These are phyloP conservation scores for Trogon melanurus DNA, from an alignment of 2,113 vertebrate genomes.

Conservation along the genomic window DNA sequence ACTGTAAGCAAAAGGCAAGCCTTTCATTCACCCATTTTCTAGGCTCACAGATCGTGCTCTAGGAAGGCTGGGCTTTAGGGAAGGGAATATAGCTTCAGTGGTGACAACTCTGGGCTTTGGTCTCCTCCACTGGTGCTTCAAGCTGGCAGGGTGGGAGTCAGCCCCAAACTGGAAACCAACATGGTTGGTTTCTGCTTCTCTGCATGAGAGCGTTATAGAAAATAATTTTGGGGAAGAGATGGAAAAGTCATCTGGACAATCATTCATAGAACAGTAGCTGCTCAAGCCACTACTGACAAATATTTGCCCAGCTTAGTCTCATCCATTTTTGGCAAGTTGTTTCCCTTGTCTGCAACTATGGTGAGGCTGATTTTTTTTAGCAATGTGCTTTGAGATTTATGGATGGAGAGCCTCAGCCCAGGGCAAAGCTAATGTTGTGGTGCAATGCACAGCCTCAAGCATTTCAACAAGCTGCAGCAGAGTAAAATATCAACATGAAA, in stretches of 20 bases:
- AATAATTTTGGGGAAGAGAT: neutral
- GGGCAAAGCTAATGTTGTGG: neutral
- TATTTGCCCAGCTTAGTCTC: neutral
- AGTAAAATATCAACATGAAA: neutral
- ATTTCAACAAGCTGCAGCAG: neutral
- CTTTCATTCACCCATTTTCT: neutral
- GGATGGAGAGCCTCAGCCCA: neutral
- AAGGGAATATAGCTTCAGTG: neutral
- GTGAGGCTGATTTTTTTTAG: neutral
- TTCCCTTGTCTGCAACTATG: neutral
- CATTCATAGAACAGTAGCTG: neutral
- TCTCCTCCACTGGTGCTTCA: neutral
- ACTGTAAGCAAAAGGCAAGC: neutral
- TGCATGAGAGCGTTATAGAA: neutral
- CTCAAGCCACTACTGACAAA: neutral
- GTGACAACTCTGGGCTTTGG: neutral
- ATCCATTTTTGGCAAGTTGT: neutral
- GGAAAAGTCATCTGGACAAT: neutral
- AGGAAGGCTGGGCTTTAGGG: neutral
- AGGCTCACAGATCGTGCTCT: neutral
- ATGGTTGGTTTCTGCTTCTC: neutral
- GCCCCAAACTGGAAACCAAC: neutral
- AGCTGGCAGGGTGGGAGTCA: neutral
- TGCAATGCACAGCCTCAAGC: neutral
- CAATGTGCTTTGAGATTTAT: neutral